Percentiles rank a stretch among this genome's conserved stretches.
Conservation (phyloP, 1,140 invertebrate species). For the Berghia stephanieae region DNA sequence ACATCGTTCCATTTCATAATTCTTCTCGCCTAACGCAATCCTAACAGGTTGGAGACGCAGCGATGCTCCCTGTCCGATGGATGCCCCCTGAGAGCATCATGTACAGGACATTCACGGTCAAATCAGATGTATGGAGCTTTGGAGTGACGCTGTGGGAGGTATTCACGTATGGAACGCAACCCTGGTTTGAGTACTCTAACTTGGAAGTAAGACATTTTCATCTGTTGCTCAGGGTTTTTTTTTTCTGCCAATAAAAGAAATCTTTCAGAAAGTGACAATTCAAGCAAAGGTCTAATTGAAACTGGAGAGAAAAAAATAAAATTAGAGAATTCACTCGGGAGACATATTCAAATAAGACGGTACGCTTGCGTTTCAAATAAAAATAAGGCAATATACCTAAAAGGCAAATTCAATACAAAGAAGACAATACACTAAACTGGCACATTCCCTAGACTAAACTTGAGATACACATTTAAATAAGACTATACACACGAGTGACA, state of each 20-base stretch:
- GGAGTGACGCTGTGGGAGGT: constrained; percentile 95
- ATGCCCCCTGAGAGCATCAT: constrained; percentile 88
- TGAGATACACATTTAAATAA: no score
- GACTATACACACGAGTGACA: no score
- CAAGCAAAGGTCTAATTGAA: background rate
- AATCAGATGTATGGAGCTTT: constrained; percentile 95
- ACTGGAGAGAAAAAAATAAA: background rate
- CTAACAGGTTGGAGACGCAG: constrained; percentile 65
- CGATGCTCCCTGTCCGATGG: constrained; percentile 67
- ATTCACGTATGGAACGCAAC: constrained; percentile 85
- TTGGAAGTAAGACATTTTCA: constrained; percentile 59
- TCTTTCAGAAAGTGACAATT: background rate
- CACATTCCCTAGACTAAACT: no score
- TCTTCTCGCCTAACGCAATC: background rate
- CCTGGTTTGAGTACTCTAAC: constrained; percentile 73
- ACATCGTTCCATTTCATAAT: background rate
- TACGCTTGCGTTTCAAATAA: background rate
- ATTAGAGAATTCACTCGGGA: background rate
- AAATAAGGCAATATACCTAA: background rate
- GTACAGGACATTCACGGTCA: constrained; percentile 88
- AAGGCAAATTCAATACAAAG: no score
- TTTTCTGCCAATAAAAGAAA: background rate
- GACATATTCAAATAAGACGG: background rate
- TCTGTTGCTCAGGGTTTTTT: background rate
- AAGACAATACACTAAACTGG: no score